Evolutionary conservation across 2,888 invertebrate genomes (phyloP).

Genomic region (Caradrina clavipalpis): DNA sequence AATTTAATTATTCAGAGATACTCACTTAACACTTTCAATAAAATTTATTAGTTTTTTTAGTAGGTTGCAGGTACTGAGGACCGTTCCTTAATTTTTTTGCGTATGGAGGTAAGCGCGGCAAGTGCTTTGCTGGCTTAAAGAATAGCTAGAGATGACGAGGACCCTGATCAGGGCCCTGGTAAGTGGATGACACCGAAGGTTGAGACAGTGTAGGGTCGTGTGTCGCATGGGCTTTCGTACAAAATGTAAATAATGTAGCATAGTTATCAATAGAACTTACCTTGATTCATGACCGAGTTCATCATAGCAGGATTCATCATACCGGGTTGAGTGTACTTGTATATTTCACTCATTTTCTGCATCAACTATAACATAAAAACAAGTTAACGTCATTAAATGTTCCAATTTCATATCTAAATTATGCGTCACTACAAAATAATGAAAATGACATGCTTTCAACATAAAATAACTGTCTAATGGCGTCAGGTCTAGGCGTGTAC

Average conservation of each 20-base stretch:
- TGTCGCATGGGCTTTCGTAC: no score
- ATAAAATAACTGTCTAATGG: conserved; percentile 59
- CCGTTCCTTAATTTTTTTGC: no score
- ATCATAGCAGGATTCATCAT: conserved; percentile 86
- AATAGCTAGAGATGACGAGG: no score
- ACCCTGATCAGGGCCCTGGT: no score
- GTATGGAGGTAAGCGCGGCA: no score
- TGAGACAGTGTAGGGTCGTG: no score
- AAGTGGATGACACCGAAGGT: no score
- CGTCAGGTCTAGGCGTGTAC: conserved; percentile 68
- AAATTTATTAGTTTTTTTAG: no score
- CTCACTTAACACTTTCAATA: no score
- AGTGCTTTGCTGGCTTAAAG: no score
- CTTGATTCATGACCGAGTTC: conserved; percentile 84
- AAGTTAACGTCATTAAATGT: conserved; percentile 15
- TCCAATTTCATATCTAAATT: neutral
- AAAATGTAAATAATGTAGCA: neutral
- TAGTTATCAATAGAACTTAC: conserved; percentile 68
- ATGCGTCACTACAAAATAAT: conserved; percentile 60
- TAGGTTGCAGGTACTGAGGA: no score
- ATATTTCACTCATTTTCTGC: conserved; percentile 87
- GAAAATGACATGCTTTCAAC: conserved; percentile 66
- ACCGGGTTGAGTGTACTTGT: conserved; percentile 83
- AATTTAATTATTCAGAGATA: no score
- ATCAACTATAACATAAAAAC: conserved; percentile 78